These are phyloP conservation scores for Limnephilus lunatus DNA, from an alignment of 2,888 invertebrate genomes.

Conservation along the genomic window DNA sequence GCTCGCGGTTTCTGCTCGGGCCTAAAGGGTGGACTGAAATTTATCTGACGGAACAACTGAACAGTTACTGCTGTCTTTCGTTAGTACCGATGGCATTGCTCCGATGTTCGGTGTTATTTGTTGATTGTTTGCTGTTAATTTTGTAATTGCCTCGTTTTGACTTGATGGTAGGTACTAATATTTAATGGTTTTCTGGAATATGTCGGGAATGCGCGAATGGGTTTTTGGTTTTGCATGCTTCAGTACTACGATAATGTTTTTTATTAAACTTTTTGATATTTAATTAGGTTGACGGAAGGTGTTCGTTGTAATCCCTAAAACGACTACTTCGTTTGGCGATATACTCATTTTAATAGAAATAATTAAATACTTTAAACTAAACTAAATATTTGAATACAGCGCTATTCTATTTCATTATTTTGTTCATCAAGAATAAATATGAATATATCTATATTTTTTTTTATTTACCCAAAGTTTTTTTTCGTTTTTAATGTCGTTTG, in stretches of 20 bases:
- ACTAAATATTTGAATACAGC: no score
- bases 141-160: not conserved
- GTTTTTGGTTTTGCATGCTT: not conserved
- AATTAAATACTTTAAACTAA: no score
- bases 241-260: not conserved
- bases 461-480: no score
- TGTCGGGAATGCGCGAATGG: not conserved
- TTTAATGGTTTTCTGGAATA: not conserved
- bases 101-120: not conserved
- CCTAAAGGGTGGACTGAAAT: slow-evolving; percentile 12
- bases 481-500: no score
- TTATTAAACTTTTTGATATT: no score
- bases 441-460: no score
- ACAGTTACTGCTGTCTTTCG: not conserved
- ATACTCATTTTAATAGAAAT: no score
- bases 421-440: no score
- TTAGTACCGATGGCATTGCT: not conserved
- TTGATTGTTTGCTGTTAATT: not conserved
- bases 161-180: not conserved
- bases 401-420: no score
- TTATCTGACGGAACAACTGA: not conserved
- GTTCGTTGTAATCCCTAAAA: no score
- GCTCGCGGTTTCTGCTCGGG: slow-evolving; percentile 15
- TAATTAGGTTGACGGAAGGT: no score
- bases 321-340: no score